These are phyloP conservation scores for Pemphredon lugubris DNA, from an alignment of 2,888 invertebrate genomes.

Conservation along the genomic window DNA sequence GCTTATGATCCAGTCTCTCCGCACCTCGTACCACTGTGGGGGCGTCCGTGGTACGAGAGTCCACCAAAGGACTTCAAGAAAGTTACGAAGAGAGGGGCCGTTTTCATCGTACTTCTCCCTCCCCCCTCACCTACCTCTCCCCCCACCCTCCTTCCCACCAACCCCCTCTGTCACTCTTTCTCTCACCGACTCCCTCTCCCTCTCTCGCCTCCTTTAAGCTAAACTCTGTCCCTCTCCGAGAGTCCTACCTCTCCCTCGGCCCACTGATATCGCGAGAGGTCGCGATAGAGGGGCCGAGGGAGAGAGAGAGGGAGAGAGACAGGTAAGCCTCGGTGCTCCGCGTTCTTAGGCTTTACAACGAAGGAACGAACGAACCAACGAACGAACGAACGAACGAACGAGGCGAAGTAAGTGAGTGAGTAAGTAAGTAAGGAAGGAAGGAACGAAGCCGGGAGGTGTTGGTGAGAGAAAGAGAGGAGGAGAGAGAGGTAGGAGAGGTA, in stretches of 20 bases:
- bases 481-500: constrained; percentile 51
- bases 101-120: constrained; percentile 51
- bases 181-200: constrained; percentile 4
- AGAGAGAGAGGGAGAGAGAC: constrained; percentile 59
- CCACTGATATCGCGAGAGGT: constrained; percentile 61
- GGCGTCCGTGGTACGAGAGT: constrained; percentile 52
- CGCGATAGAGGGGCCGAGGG: constrained; percentile 55
- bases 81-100: constrained; percentile 61
- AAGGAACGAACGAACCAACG: constrained; percentile 37
- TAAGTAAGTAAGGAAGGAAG: no score
- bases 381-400: no score
- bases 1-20: no score
- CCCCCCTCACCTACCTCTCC: constrained; percentile 3
- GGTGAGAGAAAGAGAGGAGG: constrained; percentile 30
- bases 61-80: constrained; percentile 54
- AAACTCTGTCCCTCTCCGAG: constrained; percentile 25
- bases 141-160: constrained; percentile 11
- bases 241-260: constrained; percentile 43
- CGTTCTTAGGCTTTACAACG: constrained; percentile 55
- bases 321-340: constrained; percentile 55
- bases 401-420: no score
- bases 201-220: constrained; percentile 17
- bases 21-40: constrained; percentile 37
- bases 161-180: constrained; percentile 2
- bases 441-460: constrained; percentile 32